Conservation (phyloP, 2,113 vertebrate genomes). For the Rhea americana region DNA sequence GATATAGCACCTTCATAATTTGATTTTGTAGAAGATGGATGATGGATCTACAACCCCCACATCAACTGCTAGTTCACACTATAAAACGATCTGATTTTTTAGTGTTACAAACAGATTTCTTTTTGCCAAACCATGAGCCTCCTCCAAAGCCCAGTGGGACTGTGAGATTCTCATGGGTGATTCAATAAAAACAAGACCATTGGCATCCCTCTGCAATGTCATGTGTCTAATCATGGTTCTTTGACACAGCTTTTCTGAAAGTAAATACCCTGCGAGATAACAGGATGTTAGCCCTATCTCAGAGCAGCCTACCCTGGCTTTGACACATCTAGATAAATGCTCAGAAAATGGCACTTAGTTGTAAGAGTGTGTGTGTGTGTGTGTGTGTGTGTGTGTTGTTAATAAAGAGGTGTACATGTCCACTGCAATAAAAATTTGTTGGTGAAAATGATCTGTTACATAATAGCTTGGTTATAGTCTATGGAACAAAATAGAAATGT, state of each 20-base stretch:
- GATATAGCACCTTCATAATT: neutral
- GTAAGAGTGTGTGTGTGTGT: fast-evolving
- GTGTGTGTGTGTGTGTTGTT: neutral
- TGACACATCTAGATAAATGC: neutral
- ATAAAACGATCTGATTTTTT: neutral
- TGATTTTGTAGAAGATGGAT: neutral
- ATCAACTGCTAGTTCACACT: neutral
- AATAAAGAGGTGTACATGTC: neutral
- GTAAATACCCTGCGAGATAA: neutral
- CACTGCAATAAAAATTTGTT: neutral
- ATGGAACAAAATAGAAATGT: neutral
- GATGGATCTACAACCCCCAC: neutral
- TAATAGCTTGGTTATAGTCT: neutral
- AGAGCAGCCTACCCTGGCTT: neutral
- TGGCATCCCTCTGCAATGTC: neutral
- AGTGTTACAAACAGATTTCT: neutral
- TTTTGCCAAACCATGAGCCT: neutral
- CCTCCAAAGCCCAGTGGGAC: neutral
- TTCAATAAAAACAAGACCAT: neutral
- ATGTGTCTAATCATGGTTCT: neutral
- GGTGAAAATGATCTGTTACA: neutral
- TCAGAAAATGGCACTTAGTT: neutral
- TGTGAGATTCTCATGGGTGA: neutral
- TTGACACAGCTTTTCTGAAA: neutral
- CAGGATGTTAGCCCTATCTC: neutral